Conservation (phyloP, 1,140 invertebrate genomes). For the Aricia agestis region DNA sequence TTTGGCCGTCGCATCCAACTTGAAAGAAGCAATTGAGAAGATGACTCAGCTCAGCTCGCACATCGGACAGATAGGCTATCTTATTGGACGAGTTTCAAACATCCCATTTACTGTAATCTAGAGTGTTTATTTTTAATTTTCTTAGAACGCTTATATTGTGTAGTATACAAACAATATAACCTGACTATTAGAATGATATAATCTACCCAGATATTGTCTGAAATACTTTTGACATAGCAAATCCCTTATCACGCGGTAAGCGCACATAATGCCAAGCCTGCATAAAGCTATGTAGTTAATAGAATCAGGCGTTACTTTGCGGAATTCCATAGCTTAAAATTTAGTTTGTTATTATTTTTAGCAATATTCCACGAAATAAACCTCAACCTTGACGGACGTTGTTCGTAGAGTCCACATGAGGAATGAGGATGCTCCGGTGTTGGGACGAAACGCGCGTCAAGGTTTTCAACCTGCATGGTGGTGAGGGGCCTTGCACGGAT, state of each 20-base stretch:
- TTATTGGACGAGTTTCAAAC: constrained; percentile 16
- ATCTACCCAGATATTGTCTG: background rate
- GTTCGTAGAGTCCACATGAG: no score
- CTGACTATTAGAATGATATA: background rate
- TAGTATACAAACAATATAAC: background rate
- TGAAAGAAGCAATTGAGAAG: background rate
- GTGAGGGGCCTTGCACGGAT: no score
- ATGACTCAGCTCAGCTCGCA: background rate
- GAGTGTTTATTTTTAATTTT: constrained; percentile 10
- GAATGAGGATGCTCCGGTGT: no score
- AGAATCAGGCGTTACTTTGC: no score
- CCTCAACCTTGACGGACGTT: no score
- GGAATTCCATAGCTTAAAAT: no score
- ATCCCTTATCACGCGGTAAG: background rate
- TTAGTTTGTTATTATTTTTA: no score
- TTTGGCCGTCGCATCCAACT: background rate
- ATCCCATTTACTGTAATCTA: background rate
- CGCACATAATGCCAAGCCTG: background rate
- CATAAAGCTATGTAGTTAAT: no score
- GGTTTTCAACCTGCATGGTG: no score
- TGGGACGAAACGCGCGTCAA: no score
- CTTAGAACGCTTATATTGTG: background rate
- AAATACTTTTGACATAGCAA: background rate
- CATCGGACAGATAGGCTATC: background rate
- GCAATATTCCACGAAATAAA: no score